These are phyloP conservation scores for Spodoptera frugiperda DNA, from an alignment of 1,140 invertebrate genomes.

Conservation along the genomic window DNA sequence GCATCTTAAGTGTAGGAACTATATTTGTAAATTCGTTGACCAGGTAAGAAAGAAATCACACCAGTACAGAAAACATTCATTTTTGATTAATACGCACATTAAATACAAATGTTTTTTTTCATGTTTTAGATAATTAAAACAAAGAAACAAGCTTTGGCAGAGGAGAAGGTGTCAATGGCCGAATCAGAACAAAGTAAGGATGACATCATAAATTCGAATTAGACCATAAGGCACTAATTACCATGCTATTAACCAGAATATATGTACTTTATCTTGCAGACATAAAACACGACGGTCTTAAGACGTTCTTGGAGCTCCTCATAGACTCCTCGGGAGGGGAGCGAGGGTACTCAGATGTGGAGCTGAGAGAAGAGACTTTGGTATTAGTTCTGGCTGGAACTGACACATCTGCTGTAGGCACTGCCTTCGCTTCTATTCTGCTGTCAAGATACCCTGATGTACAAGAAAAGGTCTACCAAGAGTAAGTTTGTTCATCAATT, in stretches of 20 bases:
- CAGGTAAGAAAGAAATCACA: constrained; percentile 22
- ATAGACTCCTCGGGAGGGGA: constrained; percentile 45
- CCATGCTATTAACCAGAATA: neutral
- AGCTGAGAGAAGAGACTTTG: constrained; percentile 59
- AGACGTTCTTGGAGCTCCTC: constrained; percentile 54
- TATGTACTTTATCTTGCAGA: neutral
- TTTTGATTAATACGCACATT: no score
- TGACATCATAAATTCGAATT: no score
- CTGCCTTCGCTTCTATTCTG: constrained; percentile 54
- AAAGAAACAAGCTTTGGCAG: constrained; percentile 24
- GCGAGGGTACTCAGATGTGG: constrained; percentile 34
- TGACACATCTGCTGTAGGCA: constrained; percentile 60
- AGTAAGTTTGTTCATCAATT: constrained; percentile 56
- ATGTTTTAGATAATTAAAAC: constrained; percentile 46
- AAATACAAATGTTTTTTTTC: neutral
- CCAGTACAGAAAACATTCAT: no score
- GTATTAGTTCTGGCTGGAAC: constrained; percentile 61
- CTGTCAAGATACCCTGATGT: constrained; percentile 60
- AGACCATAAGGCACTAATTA: no score
- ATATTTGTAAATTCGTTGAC: constrained; percentile 46
- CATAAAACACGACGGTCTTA: constrained; percentile 5
- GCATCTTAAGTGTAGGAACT: constrained; percentile 8
- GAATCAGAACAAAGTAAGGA: constrained; percentile 33
- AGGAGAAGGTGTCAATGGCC: constrained; percentile 27
- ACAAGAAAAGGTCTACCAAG: constrained; percentile 62